Conservation (phyloP, 1,140 invertebrate genomes). For the Copidosoma floridanum region DNA sequence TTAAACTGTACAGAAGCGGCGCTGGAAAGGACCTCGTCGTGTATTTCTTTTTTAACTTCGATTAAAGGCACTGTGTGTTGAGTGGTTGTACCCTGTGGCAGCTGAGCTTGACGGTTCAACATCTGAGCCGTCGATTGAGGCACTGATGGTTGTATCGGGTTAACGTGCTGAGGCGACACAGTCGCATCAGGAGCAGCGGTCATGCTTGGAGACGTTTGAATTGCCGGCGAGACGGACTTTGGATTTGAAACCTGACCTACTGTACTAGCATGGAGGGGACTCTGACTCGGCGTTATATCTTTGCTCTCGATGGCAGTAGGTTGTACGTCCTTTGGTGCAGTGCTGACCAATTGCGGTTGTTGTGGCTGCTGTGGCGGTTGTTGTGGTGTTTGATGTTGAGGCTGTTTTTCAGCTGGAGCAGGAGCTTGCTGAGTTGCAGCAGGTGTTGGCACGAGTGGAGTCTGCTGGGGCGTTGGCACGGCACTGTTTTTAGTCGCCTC, state of each 20-base stretch:
- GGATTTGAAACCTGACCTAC: not conserved
- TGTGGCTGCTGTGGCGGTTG: conserved; percentile 8
- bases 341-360: not conserved
- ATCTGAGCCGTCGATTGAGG: conserved; percentile 38
- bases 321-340: too few species aligned
- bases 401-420: conserved; percentile 29
- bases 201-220: conserved; percentile 12
- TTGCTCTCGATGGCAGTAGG: not conserved
- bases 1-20: conserved; percentile 45
- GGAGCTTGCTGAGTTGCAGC: conserved; percentile 12
- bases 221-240: conserved; percentile 7
- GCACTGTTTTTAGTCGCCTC: conserved; percentile 9
- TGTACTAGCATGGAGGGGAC: conserved; percentile 20
- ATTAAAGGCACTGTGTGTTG: conserved; percentile 54
- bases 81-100: conserved; percentile 44
- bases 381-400: conserved; percentile 23
- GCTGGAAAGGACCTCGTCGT: conserved; percentile 49
- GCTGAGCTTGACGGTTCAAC: conserved; percentile 41
- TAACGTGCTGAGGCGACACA: conserved; percentile 19
- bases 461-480: too few species aligned
- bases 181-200: not conserved
- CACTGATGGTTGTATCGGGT: conserved; percentile 39
- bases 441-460: conserved; percentile 36
- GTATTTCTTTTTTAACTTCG: conserved; percentile 55
- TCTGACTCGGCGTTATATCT: conserved; percentile 7